Conservation (phyloP, 1,140 invertebrate genomes). For the Drosophila erecta region DNA sequence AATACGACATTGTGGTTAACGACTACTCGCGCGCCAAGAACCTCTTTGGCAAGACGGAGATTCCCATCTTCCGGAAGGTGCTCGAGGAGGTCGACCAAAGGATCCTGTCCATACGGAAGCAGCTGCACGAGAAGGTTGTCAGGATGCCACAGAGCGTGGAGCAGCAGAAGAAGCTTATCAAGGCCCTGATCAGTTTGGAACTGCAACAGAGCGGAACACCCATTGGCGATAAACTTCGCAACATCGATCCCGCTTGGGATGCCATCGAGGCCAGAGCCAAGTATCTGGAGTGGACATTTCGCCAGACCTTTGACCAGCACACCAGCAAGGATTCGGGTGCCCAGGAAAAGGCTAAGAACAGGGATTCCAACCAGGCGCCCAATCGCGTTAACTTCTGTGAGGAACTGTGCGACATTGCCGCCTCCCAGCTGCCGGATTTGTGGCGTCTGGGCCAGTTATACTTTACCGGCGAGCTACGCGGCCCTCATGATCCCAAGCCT, state of each 20-base stretch:
- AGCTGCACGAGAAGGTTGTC: constrained; percentile 92
- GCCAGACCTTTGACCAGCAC: constrained; percentile 78
- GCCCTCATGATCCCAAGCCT: constrained; percentile 88
- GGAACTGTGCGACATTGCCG: constrained; percentile 82
- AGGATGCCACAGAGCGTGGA: constrained; percentile 95
- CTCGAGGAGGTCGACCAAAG: constrained; percentile 95
- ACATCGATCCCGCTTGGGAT: constrained; percentile 95
- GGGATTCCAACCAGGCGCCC: constrained; percentile 72
- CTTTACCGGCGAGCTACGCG: constrained; percentile 92
- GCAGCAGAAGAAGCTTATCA: constrained; percentile 96
- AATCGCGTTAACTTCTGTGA: constrained; percentile 81
- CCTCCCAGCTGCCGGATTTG: constrained; percentile 88
- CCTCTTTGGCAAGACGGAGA: constrained; percentile 97
- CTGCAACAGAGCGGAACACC: constrained; percentile 80
- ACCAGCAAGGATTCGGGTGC: constrained; percentile 64
- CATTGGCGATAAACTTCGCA: constrained; percentile 69
- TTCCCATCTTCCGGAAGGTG: constrained; percentile 94
- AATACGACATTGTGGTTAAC: constrained; percentile 99
- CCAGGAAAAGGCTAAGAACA: constrained; percentile 71
- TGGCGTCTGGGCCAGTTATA: constrained; percentile 96
- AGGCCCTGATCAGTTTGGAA: constrained; percentile 90
- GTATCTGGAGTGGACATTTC: constrained; percentile 88
- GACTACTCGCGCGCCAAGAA: constrained; percentile 98
- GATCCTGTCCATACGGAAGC: constrained; percentile 92
- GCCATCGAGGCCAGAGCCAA: constrained; percentile 93